phyloP scores from a whole-genome alignment of 64 coral and sea anemone species.

The Catalaphyllia jardinei region DNA sequence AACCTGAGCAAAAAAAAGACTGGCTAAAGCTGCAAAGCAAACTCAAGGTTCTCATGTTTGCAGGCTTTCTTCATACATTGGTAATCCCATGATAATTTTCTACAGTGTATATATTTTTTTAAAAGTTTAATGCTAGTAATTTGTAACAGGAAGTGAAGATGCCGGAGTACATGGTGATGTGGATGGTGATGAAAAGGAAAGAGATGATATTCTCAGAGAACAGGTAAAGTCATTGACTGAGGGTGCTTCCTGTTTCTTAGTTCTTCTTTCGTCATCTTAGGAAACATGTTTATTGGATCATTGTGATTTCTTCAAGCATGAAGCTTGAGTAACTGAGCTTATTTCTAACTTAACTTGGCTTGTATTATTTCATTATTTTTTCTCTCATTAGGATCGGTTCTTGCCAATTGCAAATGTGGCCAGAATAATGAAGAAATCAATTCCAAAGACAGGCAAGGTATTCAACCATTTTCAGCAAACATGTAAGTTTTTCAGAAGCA shows the following conservation, averaged over 20 bases:
- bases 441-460: slow-evolving; percentile 98
- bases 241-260: too few relatives aligned
- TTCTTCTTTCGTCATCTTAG: too few relatives aligned
- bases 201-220: slow-evolving; percentile 74
- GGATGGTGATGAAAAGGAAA: slow-evolving; percentile 65
- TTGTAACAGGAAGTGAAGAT: slow-evolving; percentile 35
- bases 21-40: too few relatives aligned
- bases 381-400: slow-evolving; percentile 84
- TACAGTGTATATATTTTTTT: too few relatives aligned
- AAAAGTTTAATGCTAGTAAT: neutral
- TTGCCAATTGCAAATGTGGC: slow-evolving; percentile 99
- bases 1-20: too few relatives aligned
- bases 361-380: too few relatives aligned
- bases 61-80: too few relatives aligned
- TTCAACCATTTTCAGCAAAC: neutral
- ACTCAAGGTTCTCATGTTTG: too few relatives aligned
- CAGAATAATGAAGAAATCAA: slow-evolving; percentile 99
- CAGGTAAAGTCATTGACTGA: slow-evolving; percentile 34
- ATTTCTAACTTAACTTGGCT: neutral
- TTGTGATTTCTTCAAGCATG: too few relatives aligned
- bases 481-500: neutral
- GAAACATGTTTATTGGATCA: too few relatives aligned
- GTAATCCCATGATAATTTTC: too few relatives aligned
- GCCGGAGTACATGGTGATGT: slow-evolving; percentile 49
- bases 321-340: too few relatives aligned